Conservation (phyloP, 1,140 invertebrate species). For the Eurosta solidaginis region DNA sequence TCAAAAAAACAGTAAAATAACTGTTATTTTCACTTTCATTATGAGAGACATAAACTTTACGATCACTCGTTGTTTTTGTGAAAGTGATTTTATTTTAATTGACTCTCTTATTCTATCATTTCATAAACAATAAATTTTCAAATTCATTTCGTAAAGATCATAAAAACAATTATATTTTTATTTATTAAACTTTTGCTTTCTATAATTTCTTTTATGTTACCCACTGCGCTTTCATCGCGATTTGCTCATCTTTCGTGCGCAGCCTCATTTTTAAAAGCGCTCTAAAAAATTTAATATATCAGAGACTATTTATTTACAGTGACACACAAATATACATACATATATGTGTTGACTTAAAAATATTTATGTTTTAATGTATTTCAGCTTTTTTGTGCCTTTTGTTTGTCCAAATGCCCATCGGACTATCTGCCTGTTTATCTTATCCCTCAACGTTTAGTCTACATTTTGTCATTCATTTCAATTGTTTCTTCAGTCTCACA, state of each 20-base stretch:
- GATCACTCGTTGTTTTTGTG: too few species aligned
- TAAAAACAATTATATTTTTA: too few species aligned
- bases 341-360: not conserved
- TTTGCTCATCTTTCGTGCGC: not conserved
- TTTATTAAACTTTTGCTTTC: not conserved
- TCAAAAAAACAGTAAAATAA: too few species aligned
- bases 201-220: not conserved
- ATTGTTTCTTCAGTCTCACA: not conserved
- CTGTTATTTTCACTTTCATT: too few species aligned
- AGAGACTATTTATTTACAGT: not conserved
- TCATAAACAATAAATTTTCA: too few species aligned
- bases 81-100: too few species aligned
- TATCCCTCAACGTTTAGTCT: slow-evolving; percentile 13
- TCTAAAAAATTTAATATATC: not conserved
- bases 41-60: too few species aligned
- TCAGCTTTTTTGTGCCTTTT: not conserved
- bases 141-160: too few species aligned
- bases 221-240: not conserved
- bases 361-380: not conserved
- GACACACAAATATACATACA: not conserved
- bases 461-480: slow-evolving; percentile 10
- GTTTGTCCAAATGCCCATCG: not conserved
- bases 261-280: not conserved
- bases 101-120: too few species aligned
- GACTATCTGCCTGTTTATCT: not conserved